phyloP scores from a whole-genome alignment of 2,888 invertebrate genomes.

The Chouioia cunea region DNA sequence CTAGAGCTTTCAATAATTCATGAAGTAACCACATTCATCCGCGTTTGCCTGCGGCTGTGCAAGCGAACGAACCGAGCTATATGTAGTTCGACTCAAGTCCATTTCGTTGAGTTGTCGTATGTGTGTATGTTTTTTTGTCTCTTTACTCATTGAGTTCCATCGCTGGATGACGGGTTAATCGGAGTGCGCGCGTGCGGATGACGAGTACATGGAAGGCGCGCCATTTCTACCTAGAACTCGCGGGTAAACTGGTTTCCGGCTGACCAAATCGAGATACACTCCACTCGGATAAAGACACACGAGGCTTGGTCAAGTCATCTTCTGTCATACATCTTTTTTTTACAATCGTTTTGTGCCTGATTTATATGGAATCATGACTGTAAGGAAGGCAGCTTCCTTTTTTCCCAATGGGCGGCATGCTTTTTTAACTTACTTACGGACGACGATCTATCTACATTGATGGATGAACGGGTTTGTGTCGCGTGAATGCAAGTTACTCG shows the following conservation, averaged over 20 bases:
- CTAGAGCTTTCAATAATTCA: conserved; percentile 30
- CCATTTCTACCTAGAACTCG: not conserved
- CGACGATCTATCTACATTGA: conserved; percentile 8
- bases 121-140: conserved; percentile 2
- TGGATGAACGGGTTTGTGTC: conserved; percentile 4
- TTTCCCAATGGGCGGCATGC: conserved; percentile 21
- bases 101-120: not conserved
- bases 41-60: not conserved
- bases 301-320: not conserved
- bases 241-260: conserved; percentile 31
- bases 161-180: conserved; percentile 44
- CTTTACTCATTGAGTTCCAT: not conserved
- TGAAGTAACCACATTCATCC: conserved; percentile 13
- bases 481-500: not conserved
- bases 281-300: conserved; percentile 27
- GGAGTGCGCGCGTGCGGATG: conserved; percentile 30
- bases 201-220: conserved; percentile 26
- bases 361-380: conserved; percentile 34
- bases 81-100: not conserved
- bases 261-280: conserved; percentile 37
- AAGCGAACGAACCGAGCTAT: conserved; percentile 1
- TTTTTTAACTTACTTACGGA: conserved; percentile 25
- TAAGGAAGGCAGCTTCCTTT: not conserved
- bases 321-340: conserved; percentile 17
- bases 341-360: not conserved